These are phyloP conservation scores for Cnemophilus loriae DNA, from an alignment of 2,113 vertebrate genomes.

Conservation along the genomic window DNA sequence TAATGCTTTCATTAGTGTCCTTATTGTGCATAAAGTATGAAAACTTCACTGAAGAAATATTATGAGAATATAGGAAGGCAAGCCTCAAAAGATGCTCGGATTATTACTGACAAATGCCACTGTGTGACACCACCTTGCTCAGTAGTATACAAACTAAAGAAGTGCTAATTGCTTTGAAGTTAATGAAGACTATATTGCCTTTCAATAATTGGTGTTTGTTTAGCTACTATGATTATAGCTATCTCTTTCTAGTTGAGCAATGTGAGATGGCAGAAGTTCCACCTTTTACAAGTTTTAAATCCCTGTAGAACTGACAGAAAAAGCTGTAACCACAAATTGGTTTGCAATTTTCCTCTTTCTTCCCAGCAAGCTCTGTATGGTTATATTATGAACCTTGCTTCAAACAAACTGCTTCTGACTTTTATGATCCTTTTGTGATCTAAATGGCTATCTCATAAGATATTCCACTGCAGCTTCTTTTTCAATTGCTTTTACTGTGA, in stretches of 20 bases:
- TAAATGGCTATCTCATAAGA: slow-evolving; percentile 80
- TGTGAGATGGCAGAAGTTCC: slow-evolving; percentile 67
- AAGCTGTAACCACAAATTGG: slow-evolving; percentile 78
- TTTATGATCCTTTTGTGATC: slow-evolving; percentile 81
- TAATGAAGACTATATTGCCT: slow-evolving; percentile 69
- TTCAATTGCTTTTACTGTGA: slow-evolving; percentile 77
- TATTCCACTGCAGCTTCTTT: slow-evolving; percentile 73
- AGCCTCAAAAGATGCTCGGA: slow-evolving; percentile 6
- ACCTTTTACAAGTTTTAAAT: slow-evolving; percentile 79
- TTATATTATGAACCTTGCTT: slow-evolving; percentile 77
- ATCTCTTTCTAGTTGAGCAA: slow-evolving; percentile 54
- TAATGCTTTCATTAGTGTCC: neutral
- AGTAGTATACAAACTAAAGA: slow-evolving; percentile 42
- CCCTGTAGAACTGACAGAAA: slow-evolving; percentile 73
- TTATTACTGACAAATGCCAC: slow-evolving; percentile 40
- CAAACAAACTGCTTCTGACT: slow-evolving; percentile 79
- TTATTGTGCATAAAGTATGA: neutral
- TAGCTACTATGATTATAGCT: slow-evolving; percentile 59
- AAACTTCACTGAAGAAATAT: neutral
- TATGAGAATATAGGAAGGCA: neutral
- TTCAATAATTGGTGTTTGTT: slow-evolving; percentile 71
- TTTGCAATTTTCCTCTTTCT: slow-evolving; percentile 77
- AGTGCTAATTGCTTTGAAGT: slow-evolving; percentile 67
- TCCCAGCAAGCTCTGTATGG: slow-evolving; percentile 65
- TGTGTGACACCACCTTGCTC: slow-evolving; percentile 35